Evolutionary conservation across 2,797 vertebrate species (phyloP).

Genomic region (Aythya fuligula): DNA sequence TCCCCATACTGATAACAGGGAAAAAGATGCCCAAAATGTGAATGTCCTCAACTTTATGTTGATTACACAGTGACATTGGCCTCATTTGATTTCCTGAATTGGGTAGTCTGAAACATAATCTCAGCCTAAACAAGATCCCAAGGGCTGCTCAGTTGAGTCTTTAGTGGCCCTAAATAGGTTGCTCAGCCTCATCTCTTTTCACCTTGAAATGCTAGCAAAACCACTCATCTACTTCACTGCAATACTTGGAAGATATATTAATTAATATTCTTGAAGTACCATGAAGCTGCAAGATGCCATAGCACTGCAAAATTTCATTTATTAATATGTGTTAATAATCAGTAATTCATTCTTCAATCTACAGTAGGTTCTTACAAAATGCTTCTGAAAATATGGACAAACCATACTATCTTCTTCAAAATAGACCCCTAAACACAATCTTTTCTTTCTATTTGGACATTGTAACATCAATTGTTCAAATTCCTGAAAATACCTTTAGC

Average conservation of each 20-base stretch:
- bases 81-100: background rate
- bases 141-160: background rate
- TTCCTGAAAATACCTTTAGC: background rate
- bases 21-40: background rate
- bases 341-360: background rate
- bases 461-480: background rate
- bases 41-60: background rate
- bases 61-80: background rate
- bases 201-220: background rate
- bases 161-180: background rate
- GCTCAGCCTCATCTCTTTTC: background rate
- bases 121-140: background rate
- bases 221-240: background rate
- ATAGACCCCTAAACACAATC: background rate
- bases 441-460: background rate
- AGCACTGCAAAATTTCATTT: background rate
- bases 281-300: background rate
- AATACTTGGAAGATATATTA: background rate
- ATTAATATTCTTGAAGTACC: background rate
- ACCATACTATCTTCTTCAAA: background rate
- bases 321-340: background rate
- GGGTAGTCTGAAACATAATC: background rate
- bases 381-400: background rate
- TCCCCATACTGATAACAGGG: background rate
- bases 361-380: background rate